Conservation (phyloP, 2,797 vertebrate genomes). For the Potorous gilbertii region DNA sequence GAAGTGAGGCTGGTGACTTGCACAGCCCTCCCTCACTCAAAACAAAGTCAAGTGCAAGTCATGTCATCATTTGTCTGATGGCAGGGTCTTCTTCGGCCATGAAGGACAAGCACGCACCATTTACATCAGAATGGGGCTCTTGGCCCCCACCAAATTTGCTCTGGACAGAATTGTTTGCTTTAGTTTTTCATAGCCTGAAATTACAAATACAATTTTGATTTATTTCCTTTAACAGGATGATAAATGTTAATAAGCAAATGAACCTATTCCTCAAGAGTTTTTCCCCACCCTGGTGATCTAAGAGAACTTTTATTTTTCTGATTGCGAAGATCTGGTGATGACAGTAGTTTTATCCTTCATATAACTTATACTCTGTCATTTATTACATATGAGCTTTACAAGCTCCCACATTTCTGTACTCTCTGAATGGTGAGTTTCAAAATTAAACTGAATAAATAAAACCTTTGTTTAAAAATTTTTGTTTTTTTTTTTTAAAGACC, state of each 20-base stretch:
- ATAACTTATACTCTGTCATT: not conserved
- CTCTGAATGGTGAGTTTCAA: not conserved
- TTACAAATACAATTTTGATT: not conserved
- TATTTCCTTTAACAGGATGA: not conserved
- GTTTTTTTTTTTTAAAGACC: too few species aligned
- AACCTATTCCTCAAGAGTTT: not conserved
- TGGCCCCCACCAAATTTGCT: not conserved
- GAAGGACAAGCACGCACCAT: not conserved
- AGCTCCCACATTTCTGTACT: not conserved
- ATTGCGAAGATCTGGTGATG: not conserved
- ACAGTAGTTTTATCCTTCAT: not conserved
- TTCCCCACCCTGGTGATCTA: not conserved
- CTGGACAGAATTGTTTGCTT: not conserved
- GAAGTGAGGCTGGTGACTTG: too few species aligned
- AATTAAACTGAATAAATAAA: constrained; percentile 5
- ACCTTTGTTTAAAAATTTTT: not conserved
- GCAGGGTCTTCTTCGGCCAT: too few species aligned
- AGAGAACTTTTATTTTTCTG: not conserved
- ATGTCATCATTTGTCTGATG: too few species aligned
- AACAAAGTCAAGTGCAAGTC: too few species aligned
- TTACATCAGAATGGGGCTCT: not conserved
- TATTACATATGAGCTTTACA: not conserved
- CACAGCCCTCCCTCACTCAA: too few species aligned
- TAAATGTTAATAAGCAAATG: not conserved
- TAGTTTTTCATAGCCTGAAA: not conserved